phyloP scores from a whole-genome alignment of 2,113 vertebrate species.

The Xiphophorus couchianus region DNA sequence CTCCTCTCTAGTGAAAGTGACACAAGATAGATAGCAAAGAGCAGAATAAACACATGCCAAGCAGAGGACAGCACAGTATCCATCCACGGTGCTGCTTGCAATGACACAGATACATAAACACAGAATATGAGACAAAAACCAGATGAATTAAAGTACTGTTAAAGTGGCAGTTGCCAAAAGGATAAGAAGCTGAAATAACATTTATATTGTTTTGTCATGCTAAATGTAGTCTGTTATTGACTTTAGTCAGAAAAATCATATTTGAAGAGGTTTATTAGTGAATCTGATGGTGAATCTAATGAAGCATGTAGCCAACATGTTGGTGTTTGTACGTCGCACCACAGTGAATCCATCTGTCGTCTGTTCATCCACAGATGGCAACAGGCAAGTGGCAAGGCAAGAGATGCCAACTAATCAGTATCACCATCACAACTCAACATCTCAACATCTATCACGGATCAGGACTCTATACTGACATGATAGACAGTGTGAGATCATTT shows the following conservation, averaged over 20 bases:
- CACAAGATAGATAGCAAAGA: no score
- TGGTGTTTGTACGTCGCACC: background rate
- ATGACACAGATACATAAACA: background rate
- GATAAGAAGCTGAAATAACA: background rate
- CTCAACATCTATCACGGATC: conserved; percentile 8
- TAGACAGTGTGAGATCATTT: background rate
- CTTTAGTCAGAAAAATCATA: no score
- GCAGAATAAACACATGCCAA: background rate
- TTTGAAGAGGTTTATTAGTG: background rate
- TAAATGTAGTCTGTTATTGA: background rate
- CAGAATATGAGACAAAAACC: no score
- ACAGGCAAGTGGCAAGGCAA: background rate
- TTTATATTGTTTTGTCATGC: background rate
- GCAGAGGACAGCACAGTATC: background rate
- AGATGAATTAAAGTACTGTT: background rate
- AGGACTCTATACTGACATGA: background rate
- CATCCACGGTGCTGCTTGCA: background rate
- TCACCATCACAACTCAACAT: conserved; percentile 4
- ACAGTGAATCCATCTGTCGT: conserved; percentile 10
- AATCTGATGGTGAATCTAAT: background rate
- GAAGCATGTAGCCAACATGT: background rate
- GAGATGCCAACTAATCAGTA: background rate
- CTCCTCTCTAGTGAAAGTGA: no score
- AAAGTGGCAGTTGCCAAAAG: background rate
- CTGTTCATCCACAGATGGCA: conserved; percentile 5